Evolutionary conservation across 2,888 invertebrate genomes (phyloP).

Genomic region (Dolichopus griseipennis): DNA sequence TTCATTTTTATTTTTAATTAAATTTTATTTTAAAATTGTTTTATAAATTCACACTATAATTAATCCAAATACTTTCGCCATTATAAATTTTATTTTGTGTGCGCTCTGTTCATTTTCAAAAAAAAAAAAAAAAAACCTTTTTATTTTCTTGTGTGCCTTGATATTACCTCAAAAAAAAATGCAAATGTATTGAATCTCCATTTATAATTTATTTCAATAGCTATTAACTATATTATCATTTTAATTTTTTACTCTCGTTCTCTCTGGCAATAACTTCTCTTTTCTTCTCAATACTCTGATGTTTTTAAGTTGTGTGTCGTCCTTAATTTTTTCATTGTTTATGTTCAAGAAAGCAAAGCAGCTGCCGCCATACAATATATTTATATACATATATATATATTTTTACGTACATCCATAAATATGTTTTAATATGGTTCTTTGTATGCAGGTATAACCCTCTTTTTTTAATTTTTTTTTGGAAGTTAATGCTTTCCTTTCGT

Average conservation of each 20-base stretch:
- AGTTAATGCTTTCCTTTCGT: neutral
- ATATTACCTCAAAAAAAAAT: neutral
- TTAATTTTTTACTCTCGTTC: neutral
- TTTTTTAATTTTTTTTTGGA: neutral
- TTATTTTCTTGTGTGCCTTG: neutral
- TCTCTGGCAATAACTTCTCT: neutral
- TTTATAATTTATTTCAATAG: neutral
- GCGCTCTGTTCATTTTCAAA: no score
- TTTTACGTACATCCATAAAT: neutral
- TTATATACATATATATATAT: neutral
- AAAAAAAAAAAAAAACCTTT: no score
- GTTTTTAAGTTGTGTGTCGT: neutral
- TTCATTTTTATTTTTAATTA: no score
- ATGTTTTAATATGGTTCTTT: neutral
- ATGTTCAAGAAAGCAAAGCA: neutral
- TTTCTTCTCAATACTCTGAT: neutral
- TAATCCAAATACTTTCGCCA: neutral
- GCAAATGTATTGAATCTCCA: conserved; percentile 1
- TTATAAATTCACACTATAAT: neutral
- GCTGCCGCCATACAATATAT: neutral
- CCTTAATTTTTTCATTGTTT: conserved; percentile 1
- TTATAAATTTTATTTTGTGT: neutral
- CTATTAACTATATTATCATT: no score
- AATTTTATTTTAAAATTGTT: no score
- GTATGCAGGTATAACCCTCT: neutral